These are phyloP conservation scores for Pampus argenteus DNA, from an alignment of 2,797 vertebrate species.

Conservation along the genomic window DNA sequence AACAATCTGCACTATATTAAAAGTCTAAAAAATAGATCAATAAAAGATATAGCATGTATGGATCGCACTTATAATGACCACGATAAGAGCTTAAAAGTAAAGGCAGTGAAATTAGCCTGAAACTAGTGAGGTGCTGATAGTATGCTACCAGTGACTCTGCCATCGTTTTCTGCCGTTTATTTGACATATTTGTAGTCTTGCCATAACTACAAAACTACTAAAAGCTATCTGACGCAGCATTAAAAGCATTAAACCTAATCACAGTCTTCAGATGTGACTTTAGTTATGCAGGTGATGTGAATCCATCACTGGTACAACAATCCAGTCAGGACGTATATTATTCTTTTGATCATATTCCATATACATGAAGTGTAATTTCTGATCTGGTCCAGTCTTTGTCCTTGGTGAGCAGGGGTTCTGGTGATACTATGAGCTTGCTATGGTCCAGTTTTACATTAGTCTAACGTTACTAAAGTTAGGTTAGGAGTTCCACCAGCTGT, in stretches of 20 bases:
- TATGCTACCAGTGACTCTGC: neutral
- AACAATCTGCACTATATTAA: too few relatives aligned
- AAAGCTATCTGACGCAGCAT: neutral
- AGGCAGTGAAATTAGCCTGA: too few relatives aligned
- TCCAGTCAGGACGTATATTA: slow-evolving; percentile 34
- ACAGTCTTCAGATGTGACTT: neutral
- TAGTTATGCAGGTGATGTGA: neutral
- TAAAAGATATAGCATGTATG: too few relatives aligned
- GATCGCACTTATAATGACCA: too few relatives aligned
- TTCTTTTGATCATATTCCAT: slow-evolving; percentile 30
- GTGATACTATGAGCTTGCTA: neutral
- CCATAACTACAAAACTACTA: slow-evolving; percentile 6
- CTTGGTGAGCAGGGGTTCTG: slow-evolving; percentile 68
- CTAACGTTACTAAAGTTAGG: too few relatives aligned
- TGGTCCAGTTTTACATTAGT: neutral
- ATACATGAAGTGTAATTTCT: slow-evolving; percentile 6
- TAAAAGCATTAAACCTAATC: neutral
- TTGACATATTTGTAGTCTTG: neutral
- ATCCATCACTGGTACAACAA: slow-evolving; percentile 44
- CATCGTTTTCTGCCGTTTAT: neutral
- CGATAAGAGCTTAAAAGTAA: too few relatives aligned
- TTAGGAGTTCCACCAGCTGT: too few relatives aligned
- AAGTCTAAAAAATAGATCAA: too few relatives aligned
- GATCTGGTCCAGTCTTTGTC: slow-evolving; percentile 38
- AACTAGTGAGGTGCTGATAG: too few relatives aligned